Conservation (phyloP, 1,140 invertebrate species). For the Scaptodrosophila lebanonensis region DNA sequence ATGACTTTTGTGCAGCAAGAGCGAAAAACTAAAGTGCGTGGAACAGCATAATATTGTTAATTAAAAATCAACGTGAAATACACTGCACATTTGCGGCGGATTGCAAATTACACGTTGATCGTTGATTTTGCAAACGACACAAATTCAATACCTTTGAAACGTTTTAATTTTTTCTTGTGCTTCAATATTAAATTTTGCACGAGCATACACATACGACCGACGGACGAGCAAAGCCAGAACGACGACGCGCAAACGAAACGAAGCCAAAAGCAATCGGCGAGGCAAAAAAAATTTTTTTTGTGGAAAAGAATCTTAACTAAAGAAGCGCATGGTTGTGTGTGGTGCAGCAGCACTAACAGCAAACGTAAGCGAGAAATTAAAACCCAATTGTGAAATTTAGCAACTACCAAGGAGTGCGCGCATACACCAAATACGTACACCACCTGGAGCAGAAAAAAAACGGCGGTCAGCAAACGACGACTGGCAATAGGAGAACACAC, state of each 20-base stretch:
- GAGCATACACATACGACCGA: conserved; percentile 46
- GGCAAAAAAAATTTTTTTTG: conserved; percentile 6
- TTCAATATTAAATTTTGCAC: conserved; percentile 19
- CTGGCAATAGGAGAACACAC: conserved; percentile 26
- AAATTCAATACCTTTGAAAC: too few relatives aligned
- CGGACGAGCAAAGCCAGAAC: conserved; percentile 24
- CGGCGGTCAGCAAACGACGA: conserved; percentile 4
- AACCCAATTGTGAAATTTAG: conserved; percentile 3
- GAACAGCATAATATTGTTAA: conserved; percentile 18
- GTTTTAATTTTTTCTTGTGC: conserved; percentile 46
- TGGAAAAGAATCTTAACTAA: conserved; percentile 13
- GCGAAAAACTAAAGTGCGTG: conserved; percentile 21
- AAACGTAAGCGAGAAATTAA: conserved; percentile 42
- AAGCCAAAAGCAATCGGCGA: not conserved
- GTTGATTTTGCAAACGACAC: conserved; percentile 45
- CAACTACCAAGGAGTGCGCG: conserved; percentile 7
- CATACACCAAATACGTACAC: conserved; percentile 24
- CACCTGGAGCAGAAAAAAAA: conserved; percentile 18
- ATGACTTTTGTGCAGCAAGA: conserved; percentile 32
- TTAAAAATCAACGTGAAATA: conserved; percentile 13
- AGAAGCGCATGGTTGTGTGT: too few relatives aligned
- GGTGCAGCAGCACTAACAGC: too few relatives aligned
- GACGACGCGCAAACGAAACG: conserved; percentile 37
- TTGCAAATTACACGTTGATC: conserved; percentile 45
- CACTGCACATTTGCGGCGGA: conserved; percentile 21